Percentiles rank a stretch among this genome's conserved stretches.
Conservation (phyloP, 1,140 invertebrate species). For the Tetragonula clypearis region DNA sequence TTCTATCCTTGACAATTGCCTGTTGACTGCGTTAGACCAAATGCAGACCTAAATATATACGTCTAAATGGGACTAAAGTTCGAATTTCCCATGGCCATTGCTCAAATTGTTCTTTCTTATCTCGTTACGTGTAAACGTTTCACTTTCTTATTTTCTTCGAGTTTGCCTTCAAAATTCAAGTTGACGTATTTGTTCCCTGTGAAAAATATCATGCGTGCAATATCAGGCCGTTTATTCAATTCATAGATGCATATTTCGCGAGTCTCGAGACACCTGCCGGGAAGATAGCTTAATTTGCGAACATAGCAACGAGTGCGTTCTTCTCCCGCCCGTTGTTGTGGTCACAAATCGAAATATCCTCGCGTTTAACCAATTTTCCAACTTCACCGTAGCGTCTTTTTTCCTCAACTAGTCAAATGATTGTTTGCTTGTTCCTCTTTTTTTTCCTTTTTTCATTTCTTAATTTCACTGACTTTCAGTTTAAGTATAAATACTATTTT, state of each 20-base stretch:
- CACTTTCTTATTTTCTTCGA: too few species aligned
- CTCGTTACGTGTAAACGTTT: not conserved
- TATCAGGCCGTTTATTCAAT: not conserved
- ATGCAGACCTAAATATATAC: constrained; percentile 36
- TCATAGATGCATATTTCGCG: not conserved
- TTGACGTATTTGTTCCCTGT: not conserved
- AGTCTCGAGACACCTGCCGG: constrained; percentile 2
- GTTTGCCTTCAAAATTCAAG: not conserved
- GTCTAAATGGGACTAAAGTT: constrained; percentile 20
- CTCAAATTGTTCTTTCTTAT: not conserved
- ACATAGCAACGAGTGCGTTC: constrained; percentile 74
- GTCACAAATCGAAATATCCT: constrained; percentile 78
- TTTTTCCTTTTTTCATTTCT: not conserved
- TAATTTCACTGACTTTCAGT: not conserved
- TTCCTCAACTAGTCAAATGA: too few species aligned
- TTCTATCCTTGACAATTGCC: not conserved
- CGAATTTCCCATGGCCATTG: constrained; percentile 31
- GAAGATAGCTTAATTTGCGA: constrained; percentile 75
- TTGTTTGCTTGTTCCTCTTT: not conserved
- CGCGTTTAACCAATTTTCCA: not conserved
- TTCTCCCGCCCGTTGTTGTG: constrained; percentile 76
- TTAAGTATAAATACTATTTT: not conserved
- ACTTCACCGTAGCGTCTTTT: too few species aligned
- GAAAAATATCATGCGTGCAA: not conserved
- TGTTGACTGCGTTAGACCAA: constrained; percentile 21